Evolutionary conservation across 2,888 invertebrate genomes (phyloP).

Genomic region (Heliconius aoede): DNA sequence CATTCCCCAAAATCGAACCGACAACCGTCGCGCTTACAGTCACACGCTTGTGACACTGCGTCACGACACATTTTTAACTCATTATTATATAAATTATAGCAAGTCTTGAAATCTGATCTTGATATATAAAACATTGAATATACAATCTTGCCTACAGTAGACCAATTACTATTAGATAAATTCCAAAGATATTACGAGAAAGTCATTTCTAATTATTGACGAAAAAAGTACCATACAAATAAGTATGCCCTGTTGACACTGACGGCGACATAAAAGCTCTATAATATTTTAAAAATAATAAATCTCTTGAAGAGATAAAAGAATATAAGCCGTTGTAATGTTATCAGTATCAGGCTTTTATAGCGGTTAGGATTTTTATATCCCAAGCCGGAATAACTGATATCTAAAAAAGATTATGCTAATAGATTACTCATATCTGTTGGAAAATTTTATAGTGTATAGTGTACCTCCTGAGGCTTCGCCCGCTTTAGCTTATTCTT

Average conservation of each 20-base stretch:
- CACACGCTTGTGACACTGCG: no score
- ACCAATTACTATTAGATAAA: no score
- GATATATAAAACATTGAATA: no score
- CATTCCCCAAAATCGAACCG: no score
- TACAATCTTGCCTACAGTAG: no score
- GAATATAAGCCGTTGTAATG: conserved; percentile 19
- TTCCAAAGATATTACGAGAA: no score
- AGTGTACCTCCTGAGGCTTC: background rate
- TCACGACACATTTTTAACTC: no score
- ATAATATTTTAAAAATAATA: conserved; percentile 6
- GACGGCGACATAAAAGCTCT: background rate
- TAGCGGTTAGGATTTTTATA: conserved; percentile 19
- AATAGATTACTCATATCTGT: background rate
- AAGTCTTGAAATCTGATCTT: no score
- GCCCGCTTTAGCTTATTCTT: background rate
- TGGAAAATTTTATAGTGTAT: background rate
- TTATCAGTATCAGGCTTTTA: conserved; percentile 8
- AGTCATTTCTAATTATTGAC: no score
- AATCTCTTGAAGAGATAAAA: conserved; percentile 11
- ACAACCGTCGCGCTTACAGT: no score
- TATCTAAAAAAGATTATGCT: conserved; percentile 14
- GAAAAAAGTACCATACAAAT: no score
- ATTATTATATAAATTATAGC: no score
- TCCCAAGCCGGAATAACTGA: background rate
- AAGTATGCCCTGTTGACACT: background rate